Conservation (phyloP, 2,113 vertebrate genomes). For the Cricetomys ansorgei region DNA sequence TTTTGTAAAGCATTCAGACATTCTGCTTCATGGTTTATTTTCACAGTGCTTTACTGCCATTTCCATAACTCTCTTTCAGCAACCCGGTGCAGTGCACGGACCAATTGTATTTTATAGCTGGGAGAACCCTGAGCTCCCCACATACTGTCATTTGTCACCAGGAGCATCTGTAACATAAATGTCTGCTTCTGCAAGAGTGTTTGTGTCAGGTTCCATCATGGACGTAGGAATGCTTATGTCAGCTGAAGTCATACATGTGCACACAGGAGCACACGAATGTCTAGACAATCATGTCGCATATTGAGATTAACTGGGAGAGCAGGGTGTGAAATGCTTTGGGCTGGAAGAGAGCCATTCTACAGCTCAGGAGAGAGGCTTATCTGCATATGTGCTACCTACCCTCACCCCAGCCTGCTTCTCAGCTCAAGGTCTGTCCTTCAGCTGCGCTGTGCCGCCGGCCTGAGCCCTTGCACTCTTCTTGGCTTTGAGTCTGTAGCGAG, state of each 20-base stretch:
- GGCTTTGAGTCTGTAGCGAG: conserved; percentile 73
- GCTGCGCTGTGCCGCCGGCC: background rate
- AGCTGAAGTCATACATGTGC: background rate
- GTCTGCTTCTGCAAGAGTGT: background rate
- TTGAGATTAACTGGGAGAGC: background rate
- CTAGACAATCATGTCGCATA: background rate
- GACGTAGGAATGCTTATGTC: conserved; percentile 9
- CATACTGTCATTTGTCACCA: background rate
- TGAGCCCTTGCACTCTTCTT: conserved; percentile 27
- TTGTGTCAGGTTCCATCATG: conserved; percentile 9
- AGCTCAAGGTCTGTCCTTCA: conserved; percentile 45
- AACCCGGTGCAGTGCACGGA: accelerated
- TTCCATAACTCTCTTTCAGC: background rate
- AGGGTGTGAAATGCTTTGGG: conserved; percentile 15
- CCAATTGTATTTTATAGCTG: background rate
- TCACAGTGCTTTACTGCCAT: background rate
- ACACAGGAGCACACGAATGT: background rate
- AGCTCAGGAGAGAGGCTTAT: background rate
- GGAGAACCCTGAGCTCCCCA: background rate
- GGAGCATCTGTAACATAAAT: background rate
- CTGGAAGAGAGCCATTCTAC: background rate
- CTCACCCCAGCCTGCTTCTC: background rate
- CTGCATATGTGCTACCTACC: background rate
- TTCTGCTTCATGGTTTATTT: background rate
- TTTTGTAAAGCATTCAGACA: background rate